Conservation (phyloP, 2,797 vertebrate genomes). For the Nannoperca obscura region DNA sequence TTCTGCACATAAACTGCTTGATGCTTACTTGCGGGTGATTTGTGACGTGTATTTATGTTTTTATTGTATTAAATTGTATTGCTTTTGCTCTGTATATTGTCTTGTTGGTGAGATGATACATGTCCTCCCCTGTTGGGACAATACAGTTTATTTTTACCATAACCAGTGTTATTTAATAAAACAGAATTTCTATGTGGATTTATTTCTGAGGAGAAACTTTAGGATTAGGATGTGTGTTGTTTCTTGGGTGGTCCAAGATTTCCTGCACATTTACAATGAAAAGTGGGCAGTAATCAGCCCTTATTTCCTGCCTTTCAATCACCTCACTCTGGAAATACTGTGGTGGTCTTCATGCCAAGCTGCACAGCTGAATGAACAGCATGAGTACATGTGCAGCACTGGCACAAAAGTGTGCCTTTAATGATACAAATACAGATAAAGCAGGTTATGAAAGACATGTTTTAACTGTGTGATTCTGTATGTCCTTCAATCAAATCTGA, state of each 20-base stretch:
- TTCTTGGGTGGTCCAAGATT: conserved; percentile 73
- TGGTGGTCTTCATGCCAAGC: conserved; percentile 23
- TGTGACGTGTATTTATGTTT: neutral
- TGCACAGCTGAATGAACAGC: conserved; percentile 13
- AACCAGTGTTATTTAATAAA: neutral
- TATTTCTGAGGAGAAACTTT: neutral
- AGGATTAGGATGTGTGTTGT: conserved; percentile 31
- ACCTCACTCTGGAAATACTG: neutral
- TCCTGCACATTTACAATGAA: conserved; percentile 55
- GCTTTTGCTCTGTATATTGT: neutral
- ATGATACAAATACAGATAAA: neutral
- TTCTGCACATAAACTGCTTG: neutral
- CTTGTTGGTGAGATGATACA: neutral
- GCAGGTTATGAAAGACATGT: neutral
- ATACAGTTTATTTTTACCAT: neutral
- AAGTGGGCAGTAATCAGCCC: conserved; percentile 48
- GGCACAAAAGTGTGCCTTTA: conserved; percentile 7
- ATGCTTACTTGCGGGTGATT: neutral
- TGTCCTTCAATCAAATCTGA: neutral
- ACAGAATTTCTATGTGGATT: neutral
- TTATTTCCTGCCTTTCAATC: conserved; percentile 61
- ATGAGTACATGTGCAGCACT: conserved; percentile 6
- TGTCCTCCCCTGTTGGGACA: neutral
- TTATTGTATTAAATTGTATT: neutral
- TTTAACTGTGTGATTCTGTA: conserved; percentile 1